Base-by-base conservation (phyloP, 1,140 invertebrate genomes). In the Lanistes nyassanus region DNA sequence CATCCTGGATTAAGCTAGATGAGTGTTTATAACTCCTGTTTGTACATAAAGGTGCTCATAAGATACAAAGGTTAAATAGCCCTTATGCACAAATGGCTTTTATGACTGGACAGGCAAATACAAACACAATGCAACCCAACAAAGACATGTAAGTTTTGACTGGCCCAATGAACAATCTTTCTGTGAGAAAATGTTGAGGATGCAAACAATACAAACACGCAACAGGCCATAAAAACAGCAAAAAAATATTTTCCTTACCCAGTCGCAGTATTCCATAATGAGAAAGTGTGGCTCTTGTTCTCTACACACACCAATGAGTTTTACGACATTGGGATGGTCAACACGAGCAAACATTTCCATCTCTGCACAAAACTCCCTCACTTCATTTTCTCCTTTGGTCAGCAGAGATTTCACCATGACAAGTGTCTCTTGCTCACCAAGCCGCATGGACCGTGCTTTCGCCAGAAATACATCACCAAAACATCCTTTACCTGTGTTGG, bases 241-340 rank as follows among this genome's bases (percentile, higher is more conserved):
- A 47, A 47, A 13, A 47, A 47, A 6, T 6, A 47, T 9, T 56
- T 36, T 16, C 83, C 91, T 91, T 87, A 95, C 94, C 96, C 96
- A 97, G 84, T 98, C 96, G 34, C 95, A 96, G 84, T 96, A 95
- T 85, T 98, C 95, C 7, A 97, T 89, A 23, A 98, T 92, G 92
- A 98, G 93, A 83, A 94, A 96, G 85, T 96, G 94, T 0, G 96
- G 96, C 77, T 97, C 94, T 21, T 92, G 91, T 68, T 97, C 95
- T 47, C 93, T 91, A 86, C 95, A 96, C 21, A 97, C 89, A 0
- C 95, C 96, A 58, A 95, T 90, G 13, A 98, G 88, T 65, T 93
- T 93, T 0, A 92, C 93, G 0, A 98, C 91, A 84, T 95, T 93
- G 64, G 94, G 93, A 86, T 97, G 95, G 26, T 93, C 92, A 11